Conservation (phyloP, 1,140 invertebrate genomes). For the Drosophila mojavensis region DNA sequence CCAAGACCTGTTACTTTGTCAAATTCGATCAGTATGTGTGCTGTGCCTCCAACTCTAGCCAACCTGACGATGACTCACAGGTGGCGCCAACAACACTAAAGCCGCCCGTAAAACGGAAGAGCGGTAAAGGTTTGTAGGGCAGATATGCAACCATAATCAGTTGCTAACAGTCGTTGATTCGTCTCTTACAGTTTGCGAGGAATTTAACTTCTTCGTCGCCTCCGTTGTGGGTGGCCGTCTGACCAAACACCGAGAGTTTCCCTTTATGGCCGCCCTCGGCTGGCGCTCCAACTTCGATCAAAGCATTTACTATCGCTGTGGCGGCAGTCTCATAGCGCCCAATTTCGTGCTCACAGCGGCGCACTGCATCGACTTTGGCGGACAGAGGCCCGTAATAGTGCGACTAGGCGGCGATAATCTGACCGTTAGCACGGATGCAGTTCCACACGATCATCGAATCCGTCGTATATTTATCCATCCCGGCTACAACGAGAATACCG, state of each 20-base stretch:
- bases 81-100: slow-evolving; percentile 13
- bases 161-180: too few relatives aligned
- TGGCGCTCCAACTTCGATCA: slow-evolving; percentile 67
- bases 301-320: slow-evolving; percentile 69
- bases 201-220: slow-evolving; percentile 17
- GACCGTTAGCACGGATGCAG: slow-evolving; percentile 42
- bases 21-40: slow-evolving; percentile 77
- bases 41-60: slow-evolving; percentile 40
- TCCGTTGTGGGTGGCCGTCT: slow-evolving; percentile 82
- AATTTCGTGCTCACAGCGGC: slow-evolving; percentile 82
- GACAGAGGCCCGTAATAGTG: slow-evolving; percentile 60
- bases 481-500: slow-evolving; percentile 39
- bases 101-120: slow-evolving; percentile 30
- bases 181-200: slow-evolving; percentile 46
- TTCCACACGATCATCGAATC: slow-evolving; percentile 32
- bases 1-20: slow-evolving; percentile 76
- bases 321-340: slow-evolving; percentile 73
- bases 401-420: slow-evolving; percentile 72
- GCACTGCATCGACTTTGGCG: slow-evolving; percentile 75
- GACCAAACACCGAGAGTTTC: slow-evolving; percentile 83
- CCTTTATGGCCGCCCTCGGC: slow-evolving; percentile 84
- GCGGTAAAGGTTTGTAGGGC: slow-evolving; percentile 43
- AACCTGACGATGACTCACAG: not conserved
- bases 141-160: too few relatives aligned
- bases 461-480: slow-evolving; percentile 62